Evolutionary conservation across 2,113 vertebrate species (phyloP).

Genomic region (Mus spicilegus): DNA sequence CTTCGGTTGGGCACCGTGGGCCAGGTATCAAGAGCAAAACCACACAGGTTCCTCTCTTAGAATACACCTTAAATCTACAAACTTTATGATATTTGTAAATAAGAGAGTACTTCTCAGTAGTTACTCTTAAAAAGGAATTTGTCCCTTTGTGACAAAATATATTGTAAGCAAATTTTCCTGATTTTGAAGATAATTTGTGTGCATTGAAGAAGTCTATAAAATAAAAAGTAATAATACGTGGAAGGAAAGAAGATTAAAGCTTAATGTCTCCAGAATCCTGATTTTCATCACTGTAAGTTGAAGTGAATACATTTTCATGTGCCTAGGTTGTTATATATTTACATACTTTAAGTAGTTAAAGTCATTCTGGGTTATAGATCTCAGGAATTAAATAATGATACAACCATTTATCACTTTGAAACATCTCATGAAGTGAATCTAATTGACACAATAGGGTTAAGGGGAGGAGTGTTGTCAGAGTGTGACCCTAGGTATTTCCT

Average conservation of each 20-base stretch:
- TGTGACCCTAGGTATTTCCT: background rate
- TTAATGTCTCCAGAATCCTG: background rate
- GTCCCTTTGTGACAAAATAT: background rate
- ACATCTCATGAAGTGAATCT: background rate
- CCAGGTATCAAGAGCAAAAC: background rate
- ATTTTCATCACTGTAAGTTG: background rate
- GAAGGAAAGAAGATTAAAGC: slow-evolving; percentile 29
- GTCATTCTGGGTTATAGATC: background rate
- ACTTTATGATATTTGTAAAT: background rate
- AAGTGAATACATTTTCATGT: background rate
- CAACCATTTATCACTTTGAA: background rate
- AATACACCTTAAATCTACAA: background rate
- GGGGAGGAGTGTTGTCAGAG: background rate
- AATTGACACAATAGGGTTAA: background rate
- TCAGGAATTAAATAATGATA: background rate
- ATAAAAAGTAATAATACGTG: background rate
- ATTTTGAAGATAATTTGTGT: slow-evolving; percentile 21
- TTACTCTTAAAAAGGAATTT: slow-evolving; percentile 8
- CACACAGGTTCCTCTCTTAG: background rate
- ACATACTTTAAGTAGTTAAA: background rate
- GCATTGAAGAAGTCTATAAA: background rate
- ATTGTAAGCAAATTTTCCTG: background rate
- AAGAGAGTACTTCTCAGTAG: slow-evolving; percentile 15
- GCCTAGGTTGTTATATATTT: background rate
- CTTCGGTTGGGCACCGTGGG: background rate